Base-by-base conservation (phyloP, 2,113 vertebrate species). In the Gnathonemus longibarbis region DNA sequence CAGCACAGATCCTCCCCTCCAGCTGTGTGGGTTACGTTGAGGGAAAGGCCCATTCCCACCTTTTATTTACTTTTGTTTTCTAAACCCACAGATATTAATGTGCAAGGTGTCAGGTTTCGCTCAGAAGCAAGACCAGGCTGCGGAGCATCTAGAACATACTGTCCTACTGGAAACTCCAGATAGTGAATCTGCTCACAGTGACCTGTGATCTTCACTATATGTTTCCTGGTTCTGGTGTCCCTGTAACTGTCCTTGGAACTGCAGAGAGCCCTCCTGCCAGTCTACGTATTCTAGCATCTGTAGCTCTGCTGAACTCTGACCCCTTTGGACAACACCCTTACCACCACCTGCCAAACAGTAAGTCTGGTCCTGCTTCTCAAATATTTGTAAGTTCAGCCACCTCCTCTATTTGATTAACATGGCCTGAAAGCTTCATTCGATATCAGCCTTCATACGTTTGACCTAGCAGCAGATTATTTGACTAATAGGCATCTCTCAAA, bases 341-440 rank as follows among this genome's bases (percentile, higher is more conserved):
- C 90, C 89, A 89, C 88, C 90, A 90, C 91, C 91, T 88, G 45
- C n/a, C 48, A 83, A 70, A 5, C 77, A 89, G 74, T 70, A 87
- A 49, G 46, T n/a, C 89, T 15, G 48, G 13, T 52, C 89, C 83
- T 91, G 92, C 92, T 89, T 86, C 90, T 92, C 53, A 91, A 90
- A 93, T 92, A 91, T 91, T 92, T 93, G 90, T 87, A 74, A 88
- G 46, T 45, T 39, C 87, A 27, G 24, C 56, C 48, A 35, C 88
- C 50, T n/a, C 13, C 46, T 17, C 31, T 50, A 45, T 70, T 48
- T 84, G 13, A 31, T 13, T 87, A 50, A 53, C 31, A 8, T 87
- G 46, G 9, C 46, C 39, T 52, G 50, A 50, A 19, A 35, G 27
- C 31, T 48, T 84, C 13, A 50, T 88, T 50, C 80, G 80, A 92